Percentiles rank a stretch among this genome's conserved stretches.
These are phyloP conservation scores for Notodonta dromedarius DNA, from an alignment of 2,888 invertebrate genomes.

Conservation along the genomic window DNA sequence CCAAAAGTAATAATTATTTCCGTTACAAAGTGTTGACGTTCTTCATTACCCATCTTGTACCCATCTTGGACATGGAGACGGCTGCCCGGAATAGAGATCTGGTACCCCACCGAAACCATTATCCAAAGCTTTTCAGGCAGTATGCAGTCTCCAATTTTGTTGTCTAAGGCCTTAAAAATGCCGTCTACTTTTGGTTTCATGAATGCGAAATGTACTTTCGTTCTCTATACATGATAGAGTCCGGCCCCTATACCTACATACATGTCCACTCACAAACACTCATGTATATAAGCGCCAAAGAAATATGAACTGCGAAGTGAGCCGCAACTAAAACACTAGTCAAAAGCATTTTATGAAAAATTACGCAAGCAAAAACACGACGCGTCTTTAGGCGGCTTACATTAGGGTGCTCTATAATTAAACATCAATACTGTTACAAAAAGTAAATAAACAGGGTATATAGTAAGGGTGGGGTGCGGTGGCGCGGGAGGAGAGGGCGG, in stretches of 20 bases:
- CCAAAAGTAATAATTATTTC: too few relatives aligned
- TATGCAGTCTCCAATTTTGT: too few relatives aligned
- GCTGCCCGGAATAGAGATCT: too few relatives aligned
- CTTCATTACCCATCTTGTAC: too few relatives aligned
- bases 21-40: too few relatives aligned
- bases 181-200: too few relatives aligned
- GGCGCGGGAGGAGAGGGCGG: conserved; percentile 68
- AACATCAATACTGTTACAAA: conserved; percentile 84
- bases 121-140: too few relatives aligned
- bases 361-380: conserved; percentile 70
- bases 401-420: conserved; percentile 81
- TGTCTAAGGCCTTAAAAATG: too few relatives aligned
- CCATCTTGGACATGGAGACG: too few relatives aligned
- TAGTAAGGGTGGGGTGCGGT: conserved; percentile 66
- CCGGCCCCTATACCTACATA: not conserved
- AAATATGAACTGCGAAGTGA: conserved; percentile 38
- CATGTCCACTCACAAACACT: conserved; percentile 8
- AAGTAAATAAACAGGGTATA: conserved; percentile 83
- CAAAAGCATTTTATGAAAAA: conserved; percentile 58
- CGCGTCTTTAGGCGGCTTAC: conserved; percentile 69
- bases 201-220: too few relatives aligned
- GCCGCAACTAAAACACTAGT: conserved; percentile 33
- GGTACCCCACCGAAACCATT: too few relatives aligned
- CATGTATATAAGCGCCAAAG: conserved; percentile 15
- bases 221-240: not conserved